Evolutionary conservation across 2,113 vertebrate genomes (phyloP).

Genomic region (Atractosteus spatula): DNA sequence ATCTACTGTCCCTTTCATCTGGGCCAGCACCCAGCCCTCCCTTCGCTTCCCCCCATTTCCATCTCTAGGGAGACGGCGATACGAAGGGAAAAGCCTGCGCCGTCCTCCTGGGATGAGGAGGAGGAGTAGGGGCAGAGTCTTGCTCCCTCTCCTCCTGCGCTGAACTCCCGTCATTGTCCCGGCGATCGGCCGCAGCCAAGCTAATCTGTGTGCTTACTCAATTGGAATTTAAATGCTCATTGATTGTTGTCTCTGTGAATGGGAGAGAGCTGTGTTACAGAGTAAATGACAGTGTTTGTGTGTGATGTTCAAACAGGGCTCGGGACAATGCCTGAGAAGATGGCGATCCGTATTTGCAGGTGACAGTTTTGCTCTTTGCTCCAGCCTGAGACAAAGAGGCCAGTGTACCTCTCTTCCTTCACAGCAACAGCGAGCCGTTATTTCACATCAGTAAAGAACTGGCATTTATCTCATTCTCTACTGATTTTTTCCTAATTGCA

Average conservation of each 20-base stretch:
- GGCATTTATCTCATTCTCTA: too few relatives aligned
- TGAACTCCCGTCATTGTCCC: conserved; percentile 51
- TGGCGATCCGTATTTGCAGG: conserved; percentile 18
- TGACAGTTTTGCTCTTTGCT: background rate
- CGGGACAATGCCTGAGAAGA: conserved; percentile 43
- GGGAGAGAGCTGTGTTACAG: conserved; percentile 54
- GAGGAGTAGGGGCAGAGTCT: conserved; percentile 39
- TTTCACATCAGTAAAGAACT: too few relatives aligned
- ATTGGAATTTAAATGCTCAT: conserved; percentile 70
- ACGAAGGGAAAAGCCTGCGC: conserved; percentile 55
- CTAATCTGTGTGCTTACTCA: conserved; percentile 58
- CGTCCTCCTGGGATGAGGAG: conserved; percentile 45
- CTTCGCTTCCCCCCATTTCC: conserved; percentile 60
- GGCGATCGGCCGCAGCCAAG: conserved; percentile 43
- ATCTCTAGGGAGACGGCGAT: conserved; percentile 68
- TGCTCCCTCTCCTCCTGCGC: conserved; percentile 59
- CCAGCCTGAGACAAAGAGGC: too few relatives aligned
- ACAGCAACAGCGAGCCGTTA: too few relatives aligned
- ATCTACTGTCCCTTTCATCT: conserved; percentile 62
- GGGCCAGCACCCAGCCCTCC: conserved; percentile 51
- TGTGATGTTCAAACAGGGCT: conserved; percentile 47
- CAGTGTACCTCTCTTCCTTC: too few relatives aligned
- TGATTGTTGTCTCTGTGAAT: conserved; percentile 61
- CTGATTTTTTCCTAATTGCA: too few relatives aligned
- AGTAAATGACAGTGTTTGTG: conserved; percentile 60